These are phyloP conservation scores for Sebastes glaucus DNA, from an alignment of 2,797 vertebrate species.

Conservation along the genomic window DNA sequence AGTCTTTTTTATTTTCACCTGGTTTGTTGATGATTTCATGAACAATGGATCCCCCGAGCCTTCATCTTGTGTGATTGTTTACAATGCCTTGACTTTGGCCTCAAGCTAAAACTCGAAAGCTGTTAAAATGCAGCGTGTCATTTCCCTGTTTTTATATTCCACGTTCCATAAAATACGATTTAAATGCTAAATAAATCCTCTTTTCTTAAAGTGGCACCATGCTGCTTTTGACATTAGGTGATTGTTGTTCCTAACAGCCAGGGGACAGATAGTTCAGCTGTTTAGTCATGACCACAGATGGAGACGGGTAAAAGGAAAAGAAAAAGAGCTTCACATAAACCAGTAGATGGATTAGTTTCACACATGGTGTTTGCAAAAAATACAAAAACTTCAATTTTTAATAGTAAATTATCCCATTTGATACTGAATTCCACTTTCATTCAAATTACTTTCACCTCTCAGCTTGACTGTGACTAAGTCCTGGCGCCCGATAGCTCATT, in stretches of 20 bases:
- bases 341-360: not conserved
- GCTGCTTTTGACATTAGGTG: not conserved
- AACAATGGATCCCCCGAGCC: not conserved
- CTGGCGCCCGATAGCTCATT: not conserved
- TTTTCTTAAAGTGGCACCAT: slow-evolving; percentile 1
- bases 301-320: not conserved
- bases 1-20: not conserved
- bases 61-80: not conserved
- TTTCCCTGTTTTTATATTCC: not conserved
- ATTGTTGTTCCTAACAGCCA: not conserved
- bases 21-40: not conserved
- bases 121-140: not conserved
- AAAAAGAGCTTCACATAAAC: not conserved
- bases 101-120: not conserved
- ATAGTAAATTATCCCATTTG: not conserved
- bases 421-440: not conserved
- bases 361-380: not conserved
- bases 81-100: not conserved
- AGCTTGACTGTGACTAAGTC: not conserved
- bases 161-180: slow-evolving; percentile 9
- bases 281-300: not conserved
- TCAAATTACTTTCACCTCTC: not conserved
- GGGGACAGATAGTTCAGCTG: not conserved
- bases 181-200: slow-evolving; percentile 3
- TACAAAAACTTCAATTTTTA: not conserved